Base-by-base conservation (phyloP, 2,113 vertebrate species). In the Aegotheles bennettii region DNA sequence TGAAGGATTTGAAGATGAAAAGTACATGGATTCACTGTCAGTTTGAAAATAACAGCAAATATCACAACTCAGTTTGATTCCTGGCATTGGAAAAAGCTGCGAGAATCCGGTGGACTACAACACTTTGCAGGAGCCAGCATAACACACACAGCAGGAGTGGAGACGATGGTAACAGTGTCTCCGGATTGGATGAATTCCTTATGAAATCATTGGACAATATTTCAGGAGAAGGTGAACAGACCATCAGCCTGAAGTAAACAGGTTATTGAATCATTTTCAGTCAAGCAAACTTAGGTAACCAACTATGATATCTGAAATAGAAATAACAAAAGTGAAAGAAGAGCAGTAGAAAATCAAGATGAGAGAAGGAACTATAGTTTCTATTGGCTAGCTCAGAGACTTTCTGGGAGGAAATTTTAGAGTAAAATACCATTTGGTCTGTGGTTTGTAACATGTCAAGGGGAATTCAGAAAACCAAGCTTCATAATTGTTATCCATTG, bases 31-130 rank as follows among this genome's bases (percentile, higher is more conserved):
- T 78, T 84, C 61, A 79, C 50, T 61, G 40, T 48, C 40, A 69
- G 20, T 84, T 89, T 86, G 83, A 67, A 93, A 95, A 83, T 33
- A 88, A 51, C 26, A 63, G 42, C 33, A 92, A 90, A 80, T 69
- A 92, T 59, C 85, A 77, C 71, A 80, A 36, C 45, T 88, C 82
- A 69, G 78, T 91, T 87, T 93, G 82, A 80, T 77, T 94, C 59
- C 36, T 93, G 85, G 57, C 78, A 42, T 3, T 51, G 45, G 47
- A 83, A 76, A 88, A 93, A 73, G 36, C 40, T 79, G 20, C 29
- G 73, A 80, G 75, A 93, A 54, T 31, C 4, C 53, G 84, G 69
- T 14, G 28, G 43, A 67, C 36, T 48, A 24, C n/a, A 88, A 33
- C 63, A 77, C 36, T 83, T 93, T 45, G 20, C 40, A 89, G 81